Percentiles rank a stretch among this genome's conserved stretches.
Conservation (phyloP, 2,797 vertebrate species). For the Vultur gryphus region DNA sequence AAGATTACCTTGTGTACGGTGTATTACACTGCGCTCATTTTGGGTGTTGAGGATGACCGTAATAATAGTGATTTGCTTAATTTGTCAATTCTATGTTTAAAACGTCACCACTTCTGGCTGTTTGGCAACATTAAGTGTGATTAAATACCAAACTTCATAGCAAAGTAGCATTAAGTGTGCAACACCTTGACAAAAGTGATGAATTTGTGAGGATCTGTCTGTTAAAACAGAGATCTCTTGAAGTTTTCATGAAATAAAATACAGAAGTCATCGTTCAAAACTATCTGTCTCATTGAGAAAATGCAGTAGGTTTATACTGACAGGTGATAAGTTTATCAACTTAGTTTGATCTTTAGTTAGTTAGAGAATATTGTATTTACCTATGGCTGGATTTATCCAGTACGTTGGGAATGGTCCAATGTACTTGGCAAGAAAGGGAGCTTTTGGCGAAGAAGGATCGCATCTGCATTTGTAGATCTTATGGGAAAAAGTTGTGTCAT, state of each 20-base stretch:
- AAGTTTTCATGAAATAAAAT: not conserved
- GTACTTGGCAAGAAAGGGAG: not conserved
- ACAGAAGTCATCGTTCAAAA: not conserved
- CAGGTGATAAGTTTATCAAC: not conserved
- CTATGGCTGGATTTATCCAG: not conserved
- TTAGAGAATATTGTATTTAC: not conserved
- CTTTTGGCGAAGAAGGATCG: not conserved
- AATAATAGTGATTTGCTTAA: not conserved
- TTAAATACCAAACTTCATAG: not conserved
- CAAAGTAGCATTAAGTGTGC: not conserved
- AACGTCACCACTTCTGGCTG: not conserved
- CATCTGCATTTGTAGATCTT: constrained; percentile 23
- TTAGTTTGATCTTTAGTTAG: not conserved
- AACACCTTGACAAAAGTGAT: not conserved
- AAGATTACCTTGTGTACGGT: not conserved
- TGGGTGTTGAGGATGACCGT: not conserved
- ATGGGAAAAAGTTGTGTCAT: constrained; percentile 21
- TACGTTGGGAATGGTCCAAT: not conserved
- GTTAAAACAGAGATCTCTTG: not conserved
- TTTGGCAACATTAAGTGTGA: not conserved
- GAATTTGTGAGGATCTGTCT: not conserved
- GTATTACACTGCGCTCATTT: not conserved
- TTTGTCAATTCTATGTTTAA: not conserved
- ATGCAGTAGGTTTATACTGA: not conserved
- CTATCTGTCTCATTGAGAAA: not conserved